Evolutionary conservation across 2,888 invertebrate species (phyloP), one percentile per base, ranked within the genome.

Genomic region (Coronaproctus castanopsis): DNA sequence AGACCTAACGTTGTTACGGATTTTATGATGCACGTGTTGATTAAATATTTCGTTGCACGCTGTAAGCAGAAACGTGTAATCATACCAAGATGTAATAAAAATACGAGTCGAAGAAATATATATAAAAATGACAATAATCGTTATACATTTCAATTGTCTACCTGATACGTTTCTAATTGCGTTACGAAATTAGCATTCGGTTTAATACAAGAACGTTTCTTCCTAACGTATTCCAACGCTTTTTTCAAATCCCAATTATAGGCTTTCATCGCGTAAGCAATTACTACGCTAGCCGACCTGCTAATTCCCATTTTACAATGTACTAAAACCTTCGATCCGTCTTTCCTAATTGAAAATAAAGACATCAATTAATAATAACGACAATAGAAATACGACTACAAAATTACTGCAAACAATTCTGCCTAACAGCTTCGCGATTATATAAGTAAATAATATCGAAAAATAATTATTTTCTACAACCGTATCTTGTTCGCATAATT

Each of bases 301-400:
- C 95, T 96, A 63, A 98, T 90, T 22, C 98, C 98, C 93, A 97
- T 97, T 76, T 97, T 97, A 74, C 98, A 98, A 73, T 98, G 97
- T 57, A 98, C 97, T 67, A 98, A 77, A 60, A 95, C 93, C 74
- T 92, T 92, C 60, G 89, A 90, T 59, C 89, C 89, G 68, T 86
- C 84, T 67, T 85, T 83, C 72, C 82, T 83, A n/a, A n/a, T n/a
- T n/a, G n/a, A n/a, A n/a, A n/a, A n/a, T n/a, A 21, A 24, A 24
- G 52, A 36, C 3, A 54, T 10, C 21, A 48, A 3, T n/a, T 14
- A 2, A 49, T 21, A 14, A 52, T 2, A 18, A 59, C 2, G 5
- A 22, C 1, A 19, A 2, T 24, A 21, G 18, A 22, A 50, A n/a
- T 1, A n/a, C 5, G 8, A 2, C 24, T 5, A 21, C 21, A 2